Evolutionary conservation across 2,797 vertebrate species (phyloP).

Genomic region (Oryzias dopingdopingensis): DNA sequence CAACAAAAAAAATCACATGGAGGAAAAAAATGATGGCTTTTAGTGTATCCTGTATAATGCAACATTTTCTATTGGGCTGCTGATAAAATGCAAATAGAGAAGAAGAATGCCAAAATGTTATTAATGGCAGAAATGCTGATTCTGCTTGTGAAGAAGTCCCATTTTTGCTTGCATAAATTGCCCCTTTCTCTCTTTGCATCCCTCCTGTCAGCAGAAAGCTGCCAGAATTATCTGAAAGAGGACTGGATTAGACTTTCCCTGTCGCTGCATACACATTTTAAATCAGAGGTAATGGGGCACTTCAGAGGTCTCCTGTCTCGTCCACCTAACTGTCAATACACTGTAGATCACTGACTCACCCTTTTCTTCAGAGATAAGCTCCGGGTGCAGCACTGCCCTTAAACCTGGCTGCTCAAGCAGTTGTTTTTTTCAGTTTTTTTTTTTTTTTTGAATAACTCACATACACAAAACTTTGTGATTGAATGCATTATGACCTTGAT

Average conservation of each 20-base stretch:
- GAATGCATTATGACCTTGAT: conserved; percentile 42
- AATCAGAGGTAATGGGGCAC: conserved; percentile 54
- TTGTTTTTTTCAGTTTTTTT: conserved; percentile 4
- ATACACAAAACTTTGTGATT: conserved; percentile 38
- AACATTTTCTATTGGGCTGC: background rate
- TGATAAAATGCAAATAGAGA: conserved; percentile 1
- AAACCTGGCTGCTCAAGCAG: conserved; percentile 13
- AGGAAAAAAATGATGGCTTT: background rate
- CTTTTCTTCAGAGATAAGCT: conserved; percentile 39
- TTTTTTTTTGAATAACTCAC: conserved; percentile 5
- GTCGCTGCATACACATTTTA: conserved; percentile 49
- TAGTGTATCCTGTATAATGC: background rate
- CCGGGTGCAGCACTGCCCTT: conserved; percentile 20
- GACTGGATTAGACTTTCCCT: conserved; percentile 19
- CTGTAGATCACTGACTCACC: conserved; percentile 38
- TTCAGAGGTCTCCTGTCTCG: conserved; percentile 48
- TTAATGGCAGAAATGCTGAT: conserved; percentile 18
- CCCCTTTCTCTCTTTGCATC: conserved; percentile 7
- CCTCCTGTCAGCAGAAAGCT: conserved; percentile 28
- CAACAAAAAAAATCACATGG: conserved; percentile 1
- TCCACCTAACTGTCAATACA: conserved; percentile 46
- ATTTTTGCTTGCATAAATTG: conserved; percentile 19
- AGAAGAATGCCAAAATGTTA: conserved; percentile 9
- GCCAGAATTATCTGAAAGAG: conserved; percentile 18
- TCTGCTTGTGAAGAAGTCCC: conserved; percentile 16